Conservation (phyloP, 2,113 vertebrate genomes). For the Scytalopus superciliaris region DNA sequence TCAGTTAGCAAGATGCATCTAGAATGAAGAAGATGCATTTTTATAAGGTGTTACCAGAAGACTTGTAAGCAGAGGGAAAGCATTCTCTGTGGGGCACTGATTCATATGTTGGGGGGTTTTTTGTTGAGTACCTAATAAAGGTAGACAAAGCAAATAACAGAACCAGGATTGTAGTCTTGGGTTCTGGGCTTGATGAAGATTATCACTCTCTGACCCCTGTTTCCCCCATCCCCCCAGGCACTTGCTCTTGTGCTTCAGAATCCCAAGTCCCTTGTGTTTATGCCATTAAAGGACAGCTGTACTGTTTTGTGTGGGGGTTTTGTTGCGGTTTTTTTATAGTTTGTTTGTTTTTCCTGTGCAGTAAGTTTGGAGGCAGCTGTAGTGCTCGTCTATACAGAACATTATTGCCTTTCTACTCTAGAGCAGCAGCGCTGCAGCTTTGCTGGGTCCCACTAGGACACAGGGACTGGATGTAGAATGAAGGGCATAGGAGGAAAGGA, state of each 20-base stretch:
- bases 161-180: not conserved
- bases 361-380: not conserved
- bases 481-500: not conserved
- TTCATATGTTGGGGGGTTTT: not conserved
- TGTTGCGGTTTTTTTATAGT: not conserved
- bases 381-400: not conserved
- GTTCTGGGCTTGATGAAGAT: not conserved
- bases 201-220: not conserved
- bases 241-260: not conserved
- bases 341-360: not conserved
- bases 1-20: not conserved
- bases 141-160: not conserved
- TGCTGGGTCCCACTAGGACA: fast-evolving
- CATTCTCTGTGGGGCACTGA: not conserved
- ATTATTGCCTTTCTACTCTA: not conserved
- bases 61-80: not conserved
- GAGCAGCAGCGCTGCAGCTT: not conserved
- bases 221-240: fast-evolving
- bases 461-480: not conserved
- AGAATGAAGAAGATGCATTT: not conserved
- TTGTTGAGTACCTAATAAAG: not conserved
- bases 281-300: not conserved
- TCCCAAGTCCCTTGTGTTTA: not conserved
- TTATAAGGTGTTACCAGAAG: not conserved
- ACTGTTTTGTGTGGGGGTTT: not conserved